Conservation (phyloP, 2,888 invertebrate species). For the Trissoscelio sp. region DNA sequence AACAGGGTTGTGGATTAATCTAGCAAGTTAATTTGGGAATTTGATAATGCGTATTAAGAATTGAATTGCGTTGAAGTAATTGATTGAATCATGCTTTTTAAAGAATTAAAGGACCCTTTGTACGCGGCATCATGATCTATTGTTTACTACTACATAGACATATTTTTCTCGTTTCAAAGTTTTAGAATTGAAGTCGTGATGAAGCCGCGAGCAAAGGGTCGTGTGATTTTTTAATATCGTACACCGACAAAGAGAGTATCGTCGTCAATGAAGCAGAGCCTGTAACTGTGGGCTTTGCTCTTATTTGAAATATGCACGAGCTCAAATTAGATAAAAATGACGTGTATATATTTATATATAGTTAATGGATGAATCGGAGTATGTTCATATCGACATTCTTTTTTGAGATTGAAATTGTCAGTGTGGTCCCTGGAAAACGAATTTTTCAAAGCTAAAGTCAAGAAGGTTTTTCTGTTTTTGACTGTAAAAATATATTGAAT, state of each 20-base stretch:
- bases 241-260: constrained; percentile 53
- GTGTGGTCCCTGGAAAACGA: constrained; percentile 15
- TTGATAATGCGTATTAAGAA: too few relatives aligned
- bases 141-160: constrained; percentile 5
- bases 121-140: constrained; percentile 13
- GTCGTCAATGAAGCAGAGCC: constrained; percentile 54
- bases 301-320: constrained; percentile 53
- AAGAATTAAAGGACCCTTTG: constrained; percentile 21
- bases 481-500: too few relatives aligned
- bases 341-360: constrained; percentile 59
- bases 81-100: too few relatives aligned
- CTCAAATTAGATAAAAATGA: constrained; percentile 56
- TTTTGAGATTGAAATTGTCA: constrained; percentile 28
- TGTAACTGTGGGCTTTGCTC: constrained; percentile 44
- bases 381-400: constrained; percentile 54
- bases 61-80: too few relatives aligned
- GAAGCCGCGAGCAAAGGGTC: constrained; percentile 15
- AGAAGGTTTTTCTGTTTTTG: neutral
- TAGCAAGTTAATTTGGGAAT: too few relatives aligned
- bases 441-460: constrained; percentile 5
- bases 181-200: constrained; percentile 15
- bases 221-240: constrained; percentile 22
- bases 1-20: too few relatives aligned
- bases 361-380: constrained; percentile 46
- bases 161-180: constrained; percentile 16